Conservation (phyloP, 2,113 vertebrate species). For the Nothoprocta pentlandii region DNA sequence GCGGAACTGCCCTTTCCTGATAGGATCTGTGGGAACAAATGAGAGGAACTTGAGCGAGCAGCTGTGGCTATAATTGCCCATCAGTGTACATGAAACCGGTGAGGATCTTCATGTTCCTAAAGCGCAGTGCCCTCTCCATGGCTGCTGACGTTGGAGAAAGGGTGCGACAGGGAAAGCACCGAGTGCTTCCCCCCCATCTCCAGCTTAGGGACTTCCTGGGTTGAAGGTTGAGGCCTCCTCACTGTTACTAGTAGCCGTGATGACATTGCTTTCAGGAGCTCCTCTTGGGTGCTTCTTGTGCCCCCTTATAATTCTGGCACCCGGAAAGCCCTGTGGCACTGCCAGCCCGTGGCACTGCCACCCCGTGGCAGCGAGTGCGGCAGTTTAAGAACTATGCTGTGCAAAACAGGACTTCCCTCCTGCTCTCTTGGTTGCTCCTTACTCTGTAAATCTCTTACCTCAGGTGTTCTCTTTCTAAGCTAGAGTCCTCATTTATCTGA, state of each 20-base stretch:
- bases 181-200: neutral
- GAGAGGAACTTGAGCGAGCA: neutral
- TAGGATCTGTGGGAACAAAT: neutral
- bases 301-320: neutral
- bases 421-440: neutral
- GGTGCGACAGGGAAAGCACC: neutral
- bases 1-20: neutral
- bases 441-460: neutral
- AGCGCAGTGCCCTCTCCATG: neutral
- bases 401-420: neutral
- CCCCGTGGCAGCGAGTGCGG: neutral
- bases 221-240: neutral
- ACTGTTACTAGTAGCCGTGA: neutral
- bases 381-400: neutral
- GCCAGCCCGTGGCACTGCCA: too few relatives aligned
- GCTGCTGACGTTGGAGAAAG: neutral
- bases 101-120: neutral
- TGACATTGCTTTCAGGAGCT: neutral
- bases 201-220: neutral
- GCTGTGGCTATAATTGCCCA: neutral
- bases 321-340: neutral
- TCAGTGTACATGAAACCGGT: neutral
- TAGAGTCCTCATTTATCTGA: neutral
- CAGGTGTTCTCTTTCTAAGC: neutral
- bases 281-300: neutral